A percentile compares a stretch with the other conserved stretches of the same genome.
Conservation (phyloP, 1,140 invertebrate species). For the Aphidius ervi region DNA sequence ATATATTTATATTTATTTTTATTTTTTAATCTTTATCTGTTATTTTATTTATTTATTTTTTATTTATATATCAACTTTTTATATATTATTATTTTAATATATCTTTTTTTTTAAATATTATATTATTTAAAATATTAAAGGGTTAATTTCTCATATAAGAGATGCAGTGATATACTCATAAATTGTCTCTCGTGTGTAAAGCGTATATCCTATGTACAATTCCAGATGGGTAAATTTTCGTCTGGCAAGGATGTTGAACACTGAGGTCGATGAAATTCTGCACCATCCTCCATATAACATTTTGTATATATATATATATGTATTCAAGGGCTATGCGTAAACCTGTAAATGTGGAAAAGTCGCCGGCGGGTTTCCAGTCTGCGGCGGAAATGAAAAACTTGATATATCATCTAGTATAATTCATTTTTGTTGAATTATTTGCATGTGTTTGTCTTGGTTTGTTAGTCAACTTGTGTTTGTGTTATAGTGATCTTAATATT, state of each 20-base stretch:
- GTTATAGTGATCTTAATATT: too few species aligned
- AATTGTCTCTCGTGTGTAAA: slow-evolving; percentile 17
- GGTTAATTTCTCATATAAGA: too few species aligned
- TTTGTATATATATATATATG: slow-evolving; percentile 3
- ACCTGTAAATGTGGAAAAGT: slow-evolving; percentile 25
- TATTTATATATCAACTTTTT: too few species aligned
- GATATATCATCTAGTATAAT: slow-evolving; percentile 37
- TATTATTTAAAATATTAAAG: too few species aligned
- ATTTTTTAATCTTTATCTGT: too few species aligned
- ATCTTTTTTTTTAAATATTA: too few species aligned
- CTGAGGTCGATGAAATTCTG: slow-evolving; percentile 5
- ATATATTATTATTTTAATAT: too few species aligned
- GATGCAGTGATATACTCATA: slow-evolving; percentile 6
- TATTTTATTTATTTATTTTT: too few species aligned
- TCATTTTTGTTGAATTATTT: too few species aligned
- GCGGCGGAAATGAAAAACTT: slow-evolving; percentile 50
- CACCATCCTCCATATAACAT: slow-evolving; percentile 4
- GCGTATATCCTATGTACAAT: slow-evolving; percentile 21
- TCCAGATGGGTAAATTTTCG: slow-evolving; percentile 20
- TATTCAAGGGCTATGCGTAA: background rate
- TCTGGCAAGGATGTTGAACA: background rate
- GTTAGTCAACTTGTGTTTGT: too few species aligned
- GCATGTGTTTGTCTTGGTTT: too few species aligned
- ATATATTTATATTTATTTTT: too few species aligned
- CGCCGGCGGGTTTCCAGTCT: slow-evolving; percentile 31